Conservation (phyloP, 37 sponge, comb jelly and placozoan species). For the Chondrilla cf. caribensis region DNA sequence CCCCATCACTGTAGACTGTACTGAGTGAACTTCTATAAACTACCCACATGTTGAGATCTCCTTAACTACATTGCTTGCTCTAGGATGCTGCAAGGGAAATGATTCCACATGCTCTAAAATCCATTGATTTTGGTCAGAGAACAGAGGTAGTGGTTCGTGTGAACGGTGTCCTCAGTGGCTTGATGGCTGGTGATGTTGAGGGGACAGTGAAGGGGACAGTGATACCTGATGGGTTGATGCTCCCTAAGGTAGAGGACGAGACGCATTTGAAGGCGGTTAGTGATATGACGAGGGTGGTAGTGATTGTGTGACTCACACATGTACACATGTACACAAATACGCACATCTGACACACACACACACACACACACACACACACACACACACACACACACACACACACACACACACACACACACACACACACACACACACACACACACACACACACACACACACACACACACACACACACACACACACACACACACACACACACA, state of each 20-base stretch:
- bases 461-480: conserved; percentile 27
- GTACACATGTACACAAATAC: background rate
- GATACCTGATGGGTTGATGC: conserved; percentile 77
- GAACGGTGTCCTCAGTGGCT: conserved; percentile 67
- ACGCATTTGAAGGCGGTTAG: conserved; percentile 60
- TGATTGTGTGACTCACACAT: conserved; percentile 1
- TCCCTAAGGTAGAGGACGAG: conserved; percentile 84
- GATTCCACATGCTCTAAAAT: conserved; percentile 38
- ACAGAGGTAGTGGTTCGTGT: conserved; percentile 76
- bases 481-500: conserved; percentile 13
- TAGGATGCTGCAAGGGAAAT: conserved; percentile 59
- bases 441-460: conserved; percentile 28
- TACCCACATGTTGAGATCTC: too few species aligned
- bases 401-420: conserved; percentile 26
- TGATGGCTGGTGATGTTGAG: conserved; percentile 52
- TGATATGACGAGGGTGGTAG: background rate
- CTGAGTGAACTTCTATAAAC: too few species aligned
- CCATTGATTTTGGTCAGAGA: conserved; percentile 22
- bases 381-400: conserved; percentile 20
- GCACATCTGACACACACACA: conserved; percentile 13
- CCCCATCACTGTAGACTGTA: too few species aligned
- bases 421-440: conserved; percentile 14
- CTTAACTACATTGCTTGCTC: background rate
- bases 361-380: conserved; percentile 17
- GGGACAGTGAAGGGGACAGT: conserved; percentile 32